Evolutionary conservation across 2,888 invertebrate species (phyloP), one percentile per base, ranked within the genome.

Genomic region (Catocala nupta): DNA sequence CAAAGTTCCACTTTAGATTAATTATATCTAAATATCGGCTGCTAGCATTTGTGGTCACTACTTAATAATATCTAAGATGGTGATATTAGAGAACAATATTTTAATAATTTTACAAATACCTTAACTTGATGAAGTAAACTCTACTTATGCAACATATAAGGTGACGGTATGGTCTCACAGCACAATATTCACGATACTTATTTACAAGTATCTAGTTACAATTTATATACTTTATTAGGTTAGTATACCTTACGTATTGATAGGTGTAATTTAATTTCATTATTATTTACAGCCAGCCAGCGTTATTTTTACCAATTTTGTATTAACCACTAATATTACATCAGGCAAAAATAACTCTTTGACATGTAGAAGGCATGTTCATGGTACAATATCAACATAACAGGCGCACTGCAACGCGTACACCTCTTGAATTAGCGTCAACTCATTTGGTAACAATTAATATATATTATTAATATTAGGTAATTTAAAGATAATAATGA

Each of bases 291-390:
- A 87, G 71, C 76, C 84, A 87, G 71, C 76, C 75, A 73, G 77
- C 78, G 69, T 78, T 71, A 73, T 68, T 70, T 74, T 77, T 67
- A 73, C 76, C 71, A 73, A 80, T 77, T 72, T 62, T 71, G 66
- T 76, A 62, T 73, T 69, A 76, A 70, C 65, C 70, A 77, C 70
- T 81, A 79, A 73, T 65, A 80, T 71, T 78, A 78, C 65, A 74
- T 79, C 84, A 82, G 86, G 87, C 85, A 86, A 89, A 85, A 81
- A 84, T 83, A 82, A 81, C 60, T 81, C 73, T 80, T 80, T 79
- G 73, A 87, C 77, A 78, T 81, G 78, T 83, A 86, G 85, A 92
- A 91, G 91, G 91, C 92, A 92, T 91, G 89, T 91, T 91, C 90
- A 84, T 88, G 91, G 92, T 87, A 82, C 73, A 78, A 70, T 75